Conservation (phyloP, 2,797 vertebrate species). For the Delichon dasypus region DNA sequence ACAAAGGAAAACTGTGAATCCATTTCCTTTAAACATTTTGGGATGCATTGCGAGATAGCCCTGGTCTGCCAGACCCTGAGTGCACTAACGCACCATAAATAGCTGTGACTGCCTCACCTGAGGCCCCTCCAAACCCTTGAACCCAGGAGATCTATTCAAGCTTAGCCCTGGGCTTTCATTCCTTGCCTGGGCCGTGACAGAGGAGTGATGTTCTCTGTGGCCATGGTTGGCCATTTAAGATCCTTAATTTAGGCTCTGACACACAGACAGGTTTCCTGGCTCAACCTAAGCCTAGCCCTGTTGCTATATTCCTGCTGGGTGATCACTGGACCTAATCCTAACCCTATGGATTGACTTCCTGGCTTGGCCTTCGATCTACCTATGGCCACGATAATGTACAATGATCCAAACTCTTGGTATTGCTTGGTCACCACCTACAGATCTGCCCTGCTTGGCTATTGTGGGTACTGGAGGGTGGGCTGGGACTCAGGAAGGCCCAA, state of each 20-base stretch:
- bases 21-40: neutral
- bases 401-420: neutral
- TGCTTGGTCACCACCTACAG: neutral
- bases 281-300: neutral
- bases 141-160: neutral
- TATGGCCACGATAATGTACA: neutral
- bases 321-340: neutral
- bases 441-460: neutral
- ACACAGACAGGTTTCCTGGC: neutral
- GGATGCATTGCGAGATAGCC: neutral
- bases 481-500: neutral
- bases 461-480: neutral
- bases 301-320: neutral
- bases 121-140: neutral
- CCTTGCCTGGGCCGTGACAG: neutral
- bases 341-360: neutral
- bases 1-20: neutral
- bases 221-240: neutral
- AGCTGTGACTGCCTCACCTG: neutral
- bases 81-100: neutral
- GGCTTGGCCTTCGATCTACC: neutral
- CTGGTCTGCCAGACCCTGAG: neutral
- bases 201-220: rapidly evolving
- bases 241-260: neutral
- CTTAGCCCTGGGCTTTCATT: neutral